These are phyloP conservation scores for Camponotus floridanus DNA, from an alignment of 1,140 invertebrate species.

Conservation along the genomic window DNA sequence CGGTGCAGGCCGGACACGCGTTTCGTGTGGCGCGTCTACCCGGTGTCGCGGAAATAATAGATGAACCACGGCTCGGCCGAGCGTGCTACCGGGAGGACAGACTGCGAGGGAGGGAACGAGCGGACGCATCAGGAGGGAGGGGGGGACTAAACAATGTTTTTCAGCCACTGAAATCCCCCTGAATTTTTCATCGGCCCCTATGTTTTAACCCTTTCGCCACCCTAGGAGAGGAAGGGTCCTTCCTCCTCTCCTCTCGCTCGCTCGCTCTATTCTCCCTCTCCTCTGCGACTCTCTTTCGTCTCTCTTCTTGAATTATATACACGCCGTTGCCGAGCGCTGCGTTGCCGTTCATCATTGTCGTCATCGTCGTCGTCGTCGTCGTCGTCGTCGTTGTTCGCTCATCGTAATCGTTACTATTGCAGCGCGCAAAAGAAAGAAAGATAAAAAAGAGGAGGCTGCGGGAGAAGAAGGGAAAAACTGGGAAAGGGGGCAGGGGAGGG, in stretches of 20 bases:
- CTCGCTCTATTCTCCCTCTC: slow-evolving; percentile 25
- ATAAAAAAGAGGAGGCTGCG: neutral
- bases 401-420: slow-evolving; percentile 63
- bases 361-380: slow-evolving; percentile 46
- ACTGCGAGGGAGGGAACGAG: slow-evolving; percentile 3
- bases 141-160: slow-evolving; percentile 82
- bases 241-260: slow-evolving; percentile 34
- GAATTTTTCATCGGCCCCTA: slow-evolving; percentile 81
- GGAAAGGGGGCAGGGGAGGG: neutral
- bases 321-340: slow-evolving; percentile 38
- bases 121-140: slow-evolving; percentile 20
- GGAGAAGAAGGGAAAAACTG: neutral
- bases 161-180: slow-evolving; percentile 81
- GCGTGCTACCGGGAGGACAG: slow-evolving; percentile 65
- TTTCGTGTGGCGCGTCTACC: slow-evolving; percentile 74
- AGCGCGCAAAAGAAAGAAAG: slow-evolving; percentile 36
- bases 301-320: slow-evolving; percentile 71
- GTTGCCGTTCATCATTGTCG: slow-evolving; percentile 47
- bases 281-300: slow-evolving; percentile 55
- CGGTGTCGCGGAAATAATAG: slow-evolving; percentile 79
- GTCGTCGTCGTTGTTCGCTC: slow-evolving; percentile 23
- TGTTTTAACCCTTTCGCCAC: slow-evolving; percentile 83
- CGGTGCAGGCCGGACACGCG: slow-evolving; percentile 65
- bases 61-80: slow-evolving; percentile 76
- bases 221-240: slow-evolving; percentile 66